A percentile compares a stretch with the other conserved stretches of the same genome.
Conservation (phyloP, 2,113 vertebrate genomes). For the Mirza zaza region DNA sequence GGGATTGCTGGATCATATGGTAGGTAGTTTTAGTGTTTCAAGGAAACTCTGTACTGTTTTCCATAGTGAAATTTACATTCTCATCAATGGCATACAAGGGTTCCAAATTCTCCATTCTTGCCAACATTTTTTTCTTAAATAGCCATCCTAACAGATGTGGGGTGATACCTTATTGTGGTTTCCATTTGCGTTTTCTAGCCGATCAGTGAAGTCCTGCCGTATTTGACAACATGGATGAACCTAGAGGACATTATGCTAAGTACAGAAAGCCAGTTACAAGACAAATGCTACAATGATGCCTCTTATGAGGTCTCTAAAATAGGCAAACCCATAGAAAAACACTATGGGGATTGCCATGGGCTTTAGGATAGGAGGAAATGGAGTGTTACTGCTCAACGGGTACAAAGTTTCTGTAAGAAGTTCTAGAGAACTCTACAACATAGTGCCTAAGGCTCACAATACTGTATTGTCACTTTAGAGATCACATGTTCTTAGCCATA, state of each 20-base stretch:
- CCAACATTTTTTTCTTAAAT: background rate
- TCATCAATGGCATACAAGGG: background rate
- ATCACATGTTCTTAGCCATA: background rate
- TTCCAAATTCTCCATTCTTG: background rate
- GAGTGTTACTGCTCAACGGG: background rate
- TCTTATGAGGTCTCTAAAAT: background rate
- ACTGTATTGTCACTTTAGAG: background rate
- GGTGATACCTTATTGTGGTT: background rate
- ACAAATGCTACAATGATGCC: background rate
- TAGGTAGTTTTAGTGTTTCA: background rate
- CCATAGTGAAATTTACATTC: background rate
- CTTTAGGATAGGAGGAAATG: background rate
- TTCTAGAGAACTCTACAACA: background rate
- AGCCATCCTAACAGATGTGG: background rate
- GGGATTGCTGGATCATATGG: background rate
- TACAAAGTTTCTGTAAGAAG: background rate
- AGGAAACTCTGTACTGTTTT: background rate
- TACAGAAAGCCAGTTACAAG: background rate
- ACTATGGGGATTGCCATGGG: background rate
- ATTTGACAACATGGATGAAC: background rate
- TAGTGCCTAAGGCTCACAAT: background rate
- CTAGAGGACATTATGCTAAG: background rate
- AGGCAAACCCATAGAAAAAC: background rate
- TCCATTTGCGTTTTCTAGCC: background rate
- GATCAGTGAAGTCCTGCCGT: background rate